Percentiles rank a stretch among this genome's conserved stretches.
These are phyloP conservation scores for Deroplatys truncata DNA, from an alignment of 2,888 invertebrate species.

Conservation along the genomic window DNA sequence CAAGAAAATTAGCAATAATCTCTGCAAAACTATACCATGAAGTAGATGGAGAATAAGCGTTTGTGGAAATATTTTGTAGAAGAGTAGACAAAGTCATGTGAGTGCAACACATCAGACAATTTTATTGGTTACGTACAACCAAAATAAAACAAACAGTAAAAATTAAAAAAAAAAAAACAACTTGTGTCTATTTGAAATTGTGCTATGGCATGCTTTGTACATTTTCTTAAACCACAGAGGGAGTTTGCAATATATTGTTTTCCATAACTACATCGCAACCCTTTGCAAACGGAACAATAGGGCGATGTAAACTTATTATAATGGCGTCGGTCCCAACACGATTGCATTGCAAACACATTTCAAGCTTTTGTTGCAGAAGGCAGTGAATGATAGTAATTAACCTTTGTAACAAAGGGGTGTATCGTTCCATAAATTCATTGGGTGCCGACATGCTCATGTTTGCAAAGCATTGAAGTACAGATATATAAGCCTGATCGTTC, in stretches of 20 bases:
- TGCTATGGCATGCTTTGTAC: neutral
- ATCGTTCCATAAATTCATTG: neutral
- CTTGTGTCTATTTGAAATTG: too few species aligned
- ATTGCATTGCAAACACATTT: neutral
- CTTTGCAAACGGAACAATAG: neutral
- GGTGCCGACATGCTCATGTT: neutral
- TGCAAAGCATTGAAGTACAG: neutral
- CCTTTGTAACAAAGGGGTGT: neutral
- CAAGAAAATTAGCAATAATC: too few species aligned
- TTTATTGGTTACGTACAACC: too few species aligned
- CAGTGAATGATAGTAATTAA: neutral
- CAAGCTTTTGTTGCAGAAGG: neutral
- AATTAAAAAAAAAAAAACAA: too few species aligned
- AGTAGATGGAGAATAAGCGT: too few species aligned
- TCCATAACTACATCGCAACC: neutral
- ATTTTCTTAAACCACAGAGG: neutral
- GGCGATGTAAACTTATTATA: neutral
- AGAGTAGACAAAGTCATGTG: too few species aligned
- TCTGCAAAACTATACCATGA: too few species aligned
- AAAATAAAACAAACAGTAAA: too few species aligned
- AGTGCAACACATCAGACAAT: too few species aligned
- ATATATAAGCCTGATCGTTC: neutral
- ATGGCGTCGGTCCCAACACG: neutral
- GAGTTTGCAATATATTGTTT: neutral
- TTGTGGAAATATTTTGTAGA: too few species aligned